A percentile compares a stretch with the other conserved stretches of the same genome.
Evolutionary conservation across 2,113 vertebrate genomes (phyloP).

Genomic region (Brachypodius melanocephalos): DNA sequence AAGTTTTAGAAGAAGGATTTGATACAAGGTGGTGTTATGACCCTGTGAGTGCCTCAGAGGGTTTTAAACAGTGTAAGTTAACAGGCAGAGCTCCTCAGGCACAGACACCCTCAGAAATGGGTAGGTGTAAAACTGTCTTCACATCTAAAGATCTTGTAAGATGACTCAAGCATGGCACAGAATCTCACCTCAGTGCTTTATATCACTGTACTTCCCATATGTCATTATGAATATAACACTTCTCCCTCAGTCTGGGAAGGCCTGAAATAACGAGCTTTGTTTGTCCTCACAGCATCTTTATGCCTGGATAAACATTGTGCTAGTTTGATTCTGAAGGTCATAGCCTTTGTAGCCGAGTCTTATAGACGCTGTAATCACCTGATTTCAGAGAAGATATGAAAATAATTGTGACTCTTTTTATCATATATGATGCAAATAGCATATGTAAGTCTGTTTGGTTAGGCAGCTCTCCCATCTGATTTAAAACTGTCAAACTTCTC

Average conservation of each 20-base stretch:
- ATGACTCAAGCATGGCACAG: background rate
- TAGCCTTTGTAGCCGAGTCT: background rate
- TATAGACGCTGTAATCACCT: background rate
- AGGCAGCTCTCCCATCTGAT: background rate
- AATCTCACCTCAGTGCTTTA: background rate
- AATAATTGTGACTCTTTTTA: background rate
- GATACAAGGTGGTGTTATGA: background rate
- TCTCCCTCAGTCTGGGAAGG: background rate
- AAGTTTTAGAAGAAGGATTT: background rate
- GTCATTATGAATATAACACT: background rate
- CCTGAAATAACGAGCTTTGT: background rate
- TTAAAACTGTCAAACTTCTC: background rate
- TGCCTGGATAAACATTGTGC: background rate
- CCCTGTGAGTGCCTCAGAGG: background rate
- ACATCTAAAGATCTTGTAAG: background rate
- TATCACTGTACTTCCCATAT: background rate
- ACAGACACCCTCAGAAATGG: background rate
- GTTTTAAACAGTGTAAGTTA: background rate
- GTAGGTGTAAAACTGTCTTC: background rate
- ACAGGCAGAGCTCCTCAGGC: background rate
- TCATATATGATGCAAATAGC: background rate
- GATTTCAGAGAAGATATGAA: background rate
- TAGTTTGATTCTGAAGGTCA: background rate
- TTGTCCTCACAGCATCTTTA: background rate
- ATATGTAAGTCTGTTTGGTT: fast-evolving